A percentile compares a stretch with the other conserved stretches of the same genome.
Evolutionary conservation across 2,113 vertebrate species (phyloP).

Genomic region (Petroica traversi): DNA sequence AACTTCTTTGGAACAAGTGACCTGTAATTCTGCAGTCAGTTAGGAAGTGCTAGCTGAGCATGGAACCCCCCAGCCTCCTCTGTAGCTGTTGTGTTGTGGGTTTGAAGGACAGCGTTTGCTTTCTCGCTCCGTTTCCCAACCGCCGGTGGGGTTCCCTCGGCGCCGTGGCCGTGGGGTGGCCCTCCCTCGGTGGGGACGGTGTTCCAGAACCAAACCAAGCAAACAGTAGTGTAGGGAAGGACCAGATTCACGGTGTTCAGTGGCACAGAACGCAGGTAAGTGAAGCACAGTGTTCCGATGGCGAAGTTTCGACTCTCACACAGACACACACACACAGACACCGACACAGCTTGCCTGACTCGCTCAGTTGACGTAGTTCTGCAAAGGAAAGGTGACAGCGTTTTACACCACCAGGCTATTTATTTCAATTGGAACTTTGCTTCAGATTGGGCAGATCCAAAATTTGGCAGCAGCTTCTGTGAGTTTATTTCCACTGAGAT

Average conservation of each 20-base stretch:
- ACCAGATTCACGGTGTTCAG: constrained; percentile 72
- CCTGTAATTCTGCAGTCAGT: constrained; percentile 42
- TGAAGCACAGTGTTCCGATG: constrained; percentile 81
- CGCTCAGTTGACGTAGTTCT: constrained; percentile 70
- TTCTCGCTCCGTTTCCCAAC: background rate
- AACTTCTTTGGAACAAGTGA: constrained; percentile 29
- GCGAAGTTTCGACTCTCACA: constrained; percentile 64
- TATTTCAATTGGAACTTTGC: constrained; percentile 60
- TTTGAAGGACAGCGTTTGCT: background rate
- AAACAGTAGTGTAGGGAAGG: constrained; percentile 75
- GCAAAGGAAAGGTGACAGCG: constrained; percentile 56
- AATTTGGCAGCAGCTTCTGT: constrained; percentile 74
- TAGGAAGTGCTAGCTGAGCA: constrained; percentile 42
- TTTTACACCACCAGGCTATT: constrained; percentile 65
- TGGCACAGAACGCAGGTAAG: constrained; percentile 76
- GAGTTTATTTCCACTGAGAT: constrained; percentile 81
- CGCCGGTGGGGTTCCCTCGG: constrained; percentile 3
- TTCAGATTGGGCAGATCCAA: constrained; percentile 58
- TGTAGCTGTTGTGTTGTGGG: background rate
- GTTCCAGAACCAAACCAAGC: background rate
- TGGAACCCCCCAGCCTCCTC: background rate
- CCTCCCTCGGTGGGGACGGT: constrained; percentile 11
- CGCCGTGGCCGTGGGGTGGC: background rate
- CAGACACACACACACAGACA: constrained; percentile 3
- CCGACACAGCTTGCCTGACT: constrained; percentile 67